Evolutionary conservation across 2,797 vertebrate genomes (phyloP).

Genomic region (Antennarius maculatus): DNA sequence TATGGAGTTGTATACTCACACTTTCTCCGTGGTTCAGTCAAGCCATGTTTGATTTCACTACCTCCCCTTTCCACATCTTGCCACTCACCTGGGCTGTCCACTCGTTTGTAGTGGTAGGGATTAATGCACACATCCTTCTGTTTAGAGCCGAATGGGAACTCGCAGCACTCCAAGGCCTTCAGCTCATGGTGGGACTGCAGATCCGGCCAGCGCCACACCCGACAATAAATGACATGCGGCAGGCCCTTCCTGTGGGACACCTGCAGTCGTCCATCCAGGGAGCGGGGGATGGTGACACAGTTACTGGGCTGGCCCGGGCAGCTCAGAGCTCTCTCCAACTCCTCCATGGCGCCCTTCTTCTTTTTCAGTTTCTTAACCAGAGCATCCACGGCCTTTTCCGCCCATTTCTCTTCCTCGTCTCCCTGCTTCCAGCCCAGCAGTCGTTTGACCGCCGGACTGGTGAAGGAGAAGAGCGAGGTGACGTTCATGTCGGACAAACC

Average conservation of each 20-base stretch:
- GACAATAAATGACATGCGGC: conserved; percentile 94
- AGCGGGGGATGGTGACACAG: conserved; percentile 96
- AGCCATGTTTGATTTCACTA: not conserved
- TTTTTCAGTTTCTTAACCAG: conserved; percentile 96
- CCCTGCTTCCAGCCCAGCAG: conserved; percentile 97
- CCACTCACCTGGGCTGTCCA: conserved; percentile 93
- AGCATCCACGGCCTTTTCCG: conserved; percentile 95
- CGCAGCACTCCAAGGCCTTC: conserved; percentile 96
- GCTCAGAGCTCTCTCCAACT: conserved; percentile 91
- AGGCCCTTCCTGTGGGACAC: conserved; percentile 96
- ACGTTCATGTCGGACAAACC: conserved; percentile 87
- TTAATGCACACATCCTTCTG: conserved; percentile 99
- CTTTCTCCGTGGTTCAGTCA: not conserved
- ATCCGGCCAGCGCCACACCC: conserved; percentile 98
- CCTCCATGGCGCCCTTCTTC: conserved; percentile 96
- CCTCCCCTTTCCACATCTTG: too few species aligned
- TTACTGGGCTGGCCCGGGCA: conserved; percentile 94
- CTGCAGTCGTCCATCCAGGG: conserved; percentile 93
- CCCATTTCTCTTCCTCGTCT: conserved; percentile 98
- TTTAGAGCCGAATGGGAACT: conserved; percentile 96
- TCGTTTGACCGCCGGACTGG: conserved; percentile 95
- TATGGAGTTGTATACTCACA: too few species aligned
- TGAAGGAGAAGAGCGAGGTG: conserved; percentile 97
- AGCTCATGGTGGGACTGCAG: conserved; percentile 98
- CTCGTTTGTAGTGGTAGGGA: conserved; percentile 97